Conservation (phyloP, 2,797 vertebrate genomes). For the Anisognathus igniventris region DNA sequence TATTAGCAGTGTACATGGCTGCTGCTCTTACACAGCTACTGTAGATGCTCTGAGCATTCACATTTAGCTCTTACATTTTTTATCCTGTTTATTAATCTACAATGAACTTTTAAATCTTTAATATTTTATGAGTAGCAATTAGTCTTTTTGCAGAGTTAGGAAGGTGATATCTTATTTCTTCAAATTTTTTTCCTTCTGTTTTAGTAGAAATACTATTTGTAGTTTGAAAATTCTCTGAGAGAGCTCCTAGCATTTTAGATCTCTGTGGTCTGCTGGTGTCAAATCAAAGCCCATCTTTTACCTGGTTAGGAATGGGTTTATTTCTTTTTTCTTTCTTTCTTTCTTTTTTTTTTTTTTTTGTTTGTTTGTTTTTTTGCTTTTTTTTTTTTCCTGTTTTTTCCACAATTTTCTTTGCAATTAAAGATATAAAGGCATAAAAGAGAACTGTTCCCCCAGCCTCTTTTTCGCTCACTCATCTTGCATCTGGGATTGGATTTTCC, state of each 20-base stretch:
- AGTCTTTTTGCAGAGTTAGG: background rate
- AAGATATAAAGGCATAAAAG: background rate
- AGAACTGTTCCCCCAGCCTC: background rate
- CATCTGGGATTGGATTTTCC: background rate
- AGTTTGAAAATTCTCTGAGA: background rate
- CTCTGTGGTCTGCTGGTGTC: background rate
- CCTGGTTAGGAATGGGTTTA: background rate
- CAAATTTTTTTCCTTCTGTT: background rate
- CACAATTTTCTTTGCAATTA: background rate
- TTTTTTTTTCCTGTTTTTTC: background rate
- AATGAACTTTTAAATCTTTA: background rate
- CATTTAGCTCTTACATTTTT: slow-evolving; percentile 18
- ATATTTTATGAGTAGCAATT: slow-evolving; percentile 3
- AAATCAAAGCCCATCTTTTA: background rate
- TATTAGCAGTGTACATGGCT: slow-evolving; percentile 16
- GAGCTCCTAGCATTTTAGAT: background rate
- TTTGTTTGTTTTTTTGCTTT: no score
- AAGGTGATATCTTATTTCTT: background rate
- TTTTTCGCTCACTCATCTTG: background rate
- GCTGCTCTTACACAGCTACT: background rate
- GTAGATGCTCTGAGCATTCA: background rate
- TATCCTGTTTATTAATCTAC: slow-evolving; percentile 27
- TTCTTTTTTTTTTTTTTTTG: background rate
- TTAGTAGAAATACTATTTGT: background rate
- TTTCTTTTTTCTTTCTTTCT: background rate